Evolutionary conservation across 1,140 invertebrate genomes (phyloP), one percentile per base, ranked within the genome.

Genomic region (Zaprionus ornatus): DNA sequence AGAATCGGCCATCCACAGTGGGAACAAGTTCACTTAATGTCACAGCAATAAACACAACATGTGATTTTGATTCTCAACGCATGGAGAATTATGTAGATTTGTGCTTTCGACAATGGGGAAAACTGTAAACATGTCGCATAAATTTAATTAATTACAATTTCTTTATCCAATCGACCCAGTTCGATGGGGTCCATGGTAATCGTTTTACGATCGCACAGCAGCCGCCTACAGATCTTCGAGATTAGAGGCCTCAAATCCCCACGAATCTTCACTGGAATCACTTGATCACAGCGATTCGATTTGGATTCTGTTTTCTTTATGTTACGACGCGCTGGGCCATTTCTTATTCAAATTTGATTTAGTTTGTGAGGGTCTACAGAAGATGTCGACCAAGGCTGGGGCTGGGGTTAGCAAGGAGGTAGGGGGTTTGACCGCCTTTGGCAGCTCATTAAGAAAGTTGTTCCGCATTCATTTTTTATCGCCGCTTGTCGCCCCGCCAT

Each of bases 91-190:
- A 88, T 87, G 84, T 80, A 74, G 88, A 88, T 87, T 60, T 80
- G 80, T 74, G 69, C 64, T 68, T 55, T 61, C 27, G 76, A 74
- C 85, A 84, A 81, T 90, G 82, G 74, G 74, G 81, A 88, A 79
- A 90, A 90, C 85, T 88, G 85, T 88, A 88, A 88, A 88, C 85
- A 88, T 88, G 85, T 88, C 85, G 85, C 85, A 88, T 88, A 88
- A 88, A 88, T 85, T 90, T 85, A 88, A 88, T 88, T 88, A 88
- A 88, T 88, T 88, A 88, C 84, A 82, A 88, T 88, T 88, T 88
- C 85, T 88, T 88, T 88, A 88, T 88, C 85, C 85, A 81, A 85
- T 81, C 85, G 85, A 88, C 85, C 85, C 85, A 85, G 75, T 63
- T 88, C 42, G 55, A 27, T 5, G 37, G 29, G 32, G 61, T 55